Evolutionary conservation across 2,888 invertebrate species (phyloP).

Genomic region (Eulithis testata): DNA sequence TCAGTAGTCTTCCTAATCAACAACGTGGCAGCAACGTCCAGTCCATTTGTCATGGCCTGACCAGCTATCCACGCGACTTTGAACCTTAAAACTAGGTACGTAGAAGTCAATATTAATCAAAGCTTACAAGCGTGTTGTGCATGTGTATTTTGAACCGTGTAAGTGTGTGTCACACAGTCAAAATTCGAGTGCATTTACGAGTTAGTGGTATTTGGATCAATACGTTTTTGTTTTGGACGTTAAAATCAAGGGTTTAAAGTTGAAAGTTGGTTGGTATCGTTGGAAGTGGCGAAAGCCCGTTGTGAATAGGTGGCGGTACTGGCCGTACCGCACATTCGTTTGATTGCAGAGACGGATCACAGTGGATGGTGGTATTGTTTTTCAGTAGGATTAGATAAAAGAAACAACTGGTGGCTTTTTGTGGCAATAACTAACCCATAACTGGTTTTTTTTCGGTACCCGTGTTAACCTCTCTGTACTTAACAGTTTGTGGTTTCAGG

Average conservation of each 20-base stretch:
- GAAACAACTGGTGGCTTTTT: slow-evolving; percentile 4
- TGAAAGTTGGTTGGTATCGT: slow-evolving; percentile 19
- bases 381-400: slow-evolving; percentile 17
- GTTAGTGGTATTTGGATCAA: slow-evolving; percentile 9
- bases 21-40: slow-evolving; percentile 30
- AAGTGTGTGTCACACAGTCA: slow-evolving; percentile 15
- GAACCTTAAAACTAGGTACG: background rate
- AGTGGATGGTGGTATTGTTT: slow-evolving; percentile 16
- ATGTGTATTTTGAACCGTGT: slow-evolving; percentile 15
- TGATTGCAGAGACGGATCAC: slow-evolving; percentile 27
- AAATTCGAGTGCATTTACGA: slow-evolving; percentile 9
- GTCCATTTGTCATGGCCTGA: slow-evolving; percentile 38
- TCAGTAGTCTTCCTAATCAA: slow-evolving; percentile 37
- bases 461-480: no score
- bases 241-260: slow-evolving; percentile 12
- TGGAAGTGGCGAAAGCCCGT: slow-evolving; percentile 24
- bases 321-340: slow-evolving; percentile 32
- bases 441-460: no score
- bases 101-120: background rate
- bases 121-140: background rate
- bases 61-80: slow-evolving; percentile 3
- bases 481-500: no score
- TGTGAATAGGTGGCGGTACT: slow-evolving; percentile 21
- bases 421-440: background rate
- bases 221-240: slow-evolving; percentile 18